A percentile compares a stretch with the other conserved stretches of the same genome.
These are phyloP conservation scores for Coelopa frigida DNA, from an alignment of 1,140 invertebrate species.

Conservation along the genomic window DNA sequence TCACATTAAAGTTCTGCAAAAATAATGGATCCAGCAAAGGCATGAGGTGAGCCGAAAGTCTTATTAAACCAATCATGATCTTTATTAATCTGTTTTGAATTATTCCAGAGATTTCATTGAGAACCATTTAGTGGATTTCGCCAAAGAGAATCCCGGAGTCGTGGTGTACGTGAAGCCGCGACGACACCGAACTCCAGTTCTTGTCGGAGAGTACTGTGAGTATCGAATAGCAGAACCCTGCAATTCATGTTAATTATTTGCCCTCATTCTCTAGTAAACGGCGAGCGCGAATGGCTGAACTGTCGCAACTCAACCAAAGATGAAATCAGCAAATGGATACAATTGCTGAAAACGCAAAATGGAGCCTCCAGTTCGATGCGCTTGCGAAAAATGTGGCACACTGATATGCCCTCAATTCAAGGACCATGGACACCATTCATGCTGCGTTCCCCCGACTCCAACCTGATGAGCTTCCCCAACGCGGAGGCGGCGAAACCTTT, in stretches of 20 bases:
- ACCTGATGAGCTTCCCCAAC: constrained; percentile 62
- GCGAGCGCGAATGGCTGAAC: constrained; percentile 64
- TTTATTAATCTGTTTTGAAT: too few relatives aligned
- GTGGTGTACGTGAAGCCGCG: constrained; percentile 92
- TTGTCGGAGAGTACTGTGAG: constrained; percentile 87
- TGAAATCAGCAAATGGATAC: constrained; percentile 80
- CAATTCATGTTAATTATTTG: not conserved
- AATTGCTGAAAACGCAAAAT: constrained; percentile 64
- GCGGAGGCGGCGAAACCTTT: constrained; percentile 49
- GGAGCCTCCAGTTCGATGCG: constrained; percentile 59
- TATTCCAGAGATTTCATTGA: constrained; percentile 82
- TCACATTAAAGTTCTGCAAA: constrained; percentile 92
- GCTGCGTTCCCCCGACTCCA: constrained; percentile 63
- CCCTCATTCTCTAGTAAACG: constrained; percentile 65
- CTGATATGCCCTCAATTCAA: constrained; percentile 83
- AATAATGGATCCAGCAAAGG: constrained; percentile 67
- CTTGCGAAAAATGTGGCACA: constrained; percentile 72
- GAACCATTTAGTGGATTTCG: constrained; percentile 77
- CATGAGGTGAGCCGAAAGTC: constrained; percentile 68
- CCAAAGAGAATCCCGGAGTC: constrained; percentile 74
- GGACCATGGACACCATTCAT: constrained; percentile 90
- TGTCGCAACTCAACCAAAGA: constrained; percentile 59
- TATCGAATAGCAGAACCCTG: constrained; percentile 17
- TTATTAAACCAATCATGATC: too few relatives aligned
- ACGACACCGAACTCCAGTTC: constrained; percentile 65